phyloP scores from a whole-genome alignment of 2,888 invertebrate species.

The Trisateles emortualis region DNA sequence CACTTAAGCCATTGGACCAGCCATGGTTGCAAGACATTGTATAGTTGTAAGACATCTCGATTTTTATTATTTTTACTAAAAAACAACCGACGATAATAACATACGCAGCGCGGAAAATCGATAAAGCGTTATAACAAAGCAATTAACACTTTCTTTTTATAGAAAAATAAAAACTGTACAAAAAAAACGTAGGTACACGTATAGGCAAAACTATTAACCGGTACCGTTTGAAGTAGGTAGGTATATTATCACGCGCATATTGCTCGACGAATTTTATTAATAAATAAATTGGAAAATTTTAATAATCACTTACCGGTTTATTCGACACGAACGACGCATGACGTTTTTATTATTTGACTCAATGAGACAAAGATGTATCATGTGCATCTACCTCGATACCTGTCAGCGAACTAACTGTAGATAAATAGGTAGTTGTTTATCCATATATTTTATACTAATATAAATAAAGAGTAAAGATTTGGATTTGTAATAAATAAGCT shows the following conservation, averaged over 20 bases:
- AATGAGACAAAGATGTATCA: background rate
- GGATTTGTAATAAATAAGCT: too few species aligned
- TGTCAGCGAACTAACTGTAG: too few species aligned
- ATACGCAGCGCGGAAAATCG: constrained; percentile 1
- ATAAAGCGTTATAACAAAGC: constrained; percentile 15
- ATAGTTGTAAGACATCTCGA: too few species aligned
- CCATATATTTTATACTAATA: too few species aligned
- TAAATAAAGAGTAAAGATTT: too few species aligned
- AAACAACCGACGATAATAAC: background rate
- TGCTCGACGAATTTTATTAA: constrained; percentile 26
- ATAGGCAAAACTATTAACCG: constrained; percentile 16
- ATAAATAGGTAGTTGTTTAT: too few species aligned
- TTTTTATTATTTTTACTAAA: too few species aligned
- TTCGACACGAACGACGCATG: constrained; percentile 22
- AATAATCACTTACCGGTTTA: constrained; percentile 35
- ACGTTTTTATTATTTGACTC: background rate
- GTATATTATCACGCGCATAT: constrained; percentile 18
- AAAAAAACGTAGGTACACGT: constrained; percentile 5
- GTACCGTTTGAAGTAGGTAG: constrained; percentile 22
- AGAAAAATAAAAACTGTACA: constrained; percentile 10
- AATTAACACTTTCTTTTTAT: constrained; percentile 19
- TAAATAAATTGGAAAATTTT: constrained; percentile 29
- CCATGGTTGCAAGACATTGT: too few species aligned
- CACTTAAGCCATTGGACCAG: too few species aligned
- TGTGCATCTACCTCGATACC: too few species aligned